Evolutionary conservation across 2,797 vertebrate genomes (phyloP), one percentile per base, ranked within the genome.

Genomic region (Dallia pectoralis): DNA sequence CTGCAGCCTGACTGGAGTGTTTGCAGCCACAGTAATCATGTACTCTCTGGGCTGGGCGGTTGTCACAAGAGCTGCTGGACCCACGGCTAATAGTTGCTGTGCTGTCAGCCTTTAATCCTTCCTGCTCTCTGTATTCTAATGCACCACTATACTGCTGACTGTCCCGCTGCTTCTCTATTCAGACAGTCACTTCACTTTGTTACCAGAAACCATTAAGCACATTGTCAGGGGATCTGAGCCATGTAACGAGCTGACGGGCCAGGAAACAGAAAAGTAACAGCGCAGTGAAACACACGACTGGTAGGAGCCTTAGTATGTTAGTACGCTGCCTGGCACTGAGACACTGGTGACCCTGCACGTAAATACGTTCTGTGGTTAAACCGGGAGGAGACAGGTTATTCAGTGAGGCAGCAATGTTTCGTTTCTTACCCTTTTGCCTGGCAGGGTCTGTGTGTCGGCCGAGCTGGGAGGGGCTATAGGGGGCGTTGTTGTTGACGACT

Each of bases 21-120:
- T 83, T 81, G 79, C 84, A 83, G 85, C 88, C 84, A 79, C 87
- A 85, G 86, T 85, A 89, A 88, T 89, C 86, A 87, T 85, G 85
- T 85, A 88, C 80, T 87, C 82, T 83, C 87, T 74, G 85, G 87
- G 87, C 86, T 74, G 84, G 87, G 87, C 80, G 75, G 89, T 84
- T 86, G 88, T 88, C 89, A 88, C 77, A 82, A 86, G 84, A 81
- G 89, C 84, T 77, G 84, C 87, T 88, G 86, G 87, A 84, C 89
- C 86, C 85, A 85, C 88, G 87, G 84, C 85, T 81, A 89, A 82
- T 80, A 83, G 89, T 90, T 90, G 88, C 88, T 71, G 84, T 87
- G 89, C 88, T 84, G 79, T 84, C 78, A 82, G 87, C 87, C 88
- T 91, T 91, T 91, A 91, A 89, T 88, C 91, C 91, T 85, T 74